Conservation (phyloP, 2,888 invertebrate genomes). For the Zonitis immaculata region DNA sequence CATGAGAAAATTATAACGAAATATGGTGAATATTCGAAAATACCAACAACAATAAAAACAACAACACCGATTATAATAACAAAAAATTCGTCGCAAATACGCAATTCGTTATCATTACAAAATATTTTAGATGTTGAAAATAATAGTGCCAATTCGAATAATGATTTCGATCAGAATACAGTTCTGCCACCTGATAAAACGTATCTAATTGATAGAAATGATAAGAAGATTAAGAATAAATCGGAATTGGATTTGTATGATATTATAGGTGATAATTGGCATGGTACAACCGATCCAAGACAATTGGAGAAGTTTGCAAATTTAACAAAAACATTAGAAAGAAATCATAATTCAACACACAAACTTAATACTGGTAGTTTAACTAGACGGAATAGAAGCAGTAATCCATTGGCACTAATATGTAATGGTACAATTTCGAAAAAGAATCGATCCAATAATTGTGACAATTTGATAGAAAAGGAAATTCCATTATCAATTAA, state of each 20-base stretch:
- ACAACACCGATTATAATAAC: slow-evolving; percentile 12
- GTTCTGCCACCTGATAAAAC: slow-evolving; percentile 44
- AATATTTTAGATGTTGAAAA: slow-evolving; percentile 39
- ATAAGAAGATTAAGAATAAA: slow-evolving; percentile 36
- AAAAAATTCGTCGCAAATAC: slow-evolving; percentile 28
- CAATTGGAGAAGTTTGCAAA: slow-evolving; percentile 33
- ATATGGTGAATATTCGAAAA: slow-evolving; percentile 33
- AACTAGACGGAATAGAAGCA: slow-evolving; percentile 51
- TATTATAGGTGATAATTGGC: slow-evolving; percentile 40
- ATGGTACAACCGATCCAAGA: slow-evolving; percentile 32
- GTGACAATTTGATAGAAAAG: background rate
- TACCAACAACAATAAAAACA: slow-evolving; percentile 12
- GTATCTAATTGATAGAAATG: slow-evolving; percentile 33
- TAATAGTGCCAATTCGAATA: slow-evolving; percentile 42
- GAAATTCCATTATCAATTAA: background rate
- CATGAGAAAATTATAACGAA: slow-evolving; percentile 41
- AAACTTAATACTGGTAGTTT: slow-evolving; percentile 6
- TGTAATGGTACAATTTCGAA: slow-evolving; percentile 40
- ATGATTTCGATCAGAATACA: slow-evolving; percentile 47
- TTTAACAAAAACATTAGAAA: slow-evolving; percentile 33
- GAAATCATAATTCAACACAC: slow-evolving; percentile 29
- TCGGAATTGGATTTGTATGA: slow-evolving; percentile 46
- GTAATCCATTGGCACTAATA: slow-evolving; percentile 57
- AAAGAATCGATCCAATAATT: background rate
- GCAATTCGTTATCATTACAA: slow-evolving; percentile 42